Conservation (phyloP, 2,113 vertebrate genomes). For the Centropus unirufus region DNA sequence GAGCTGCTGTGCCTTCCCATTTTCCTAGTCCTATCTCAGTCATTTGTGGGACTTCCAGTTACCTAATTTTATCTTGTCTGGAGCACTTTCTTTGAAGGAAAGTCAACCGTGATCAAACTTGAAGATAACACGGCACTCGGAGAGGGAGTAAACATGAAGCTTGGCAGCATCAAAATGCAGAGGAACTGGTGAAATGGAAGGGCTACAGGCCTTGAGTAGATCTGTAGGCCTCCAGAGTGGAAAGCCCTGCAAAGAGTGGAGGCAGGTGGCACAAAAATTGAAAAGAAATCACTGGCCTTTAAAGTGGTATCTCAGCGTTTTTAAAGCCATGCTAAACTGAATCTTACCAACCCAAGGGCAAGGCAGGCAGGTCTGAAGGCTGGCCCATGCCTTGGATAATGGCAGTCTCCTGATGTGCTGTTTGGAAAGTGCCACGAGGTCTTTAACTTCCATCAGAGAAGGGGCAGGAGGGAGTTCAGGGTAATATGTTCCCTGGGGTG, state of each 20-base stretch:
- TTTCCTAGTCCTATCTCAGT: background rate
- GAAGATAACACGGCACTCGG: background rate
- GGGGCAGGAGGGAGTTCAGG: background rate
- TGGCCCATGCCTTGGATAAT: background rate
- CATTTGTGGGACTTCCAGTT: background rate
- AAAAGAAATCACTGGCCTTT: background rate
- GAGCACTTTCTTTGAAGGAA: background rate
- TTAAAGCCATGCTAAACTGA: background rate
- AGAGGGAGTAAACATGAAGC: background rate
- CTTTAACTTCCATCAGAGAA: slow-evolving; percentile 36
- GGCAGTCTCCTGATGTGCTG: background rate
- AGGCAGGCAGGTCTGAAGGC: background rate
- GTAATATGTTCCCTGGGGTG: background rate
- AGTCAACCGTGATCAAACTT: background rate
- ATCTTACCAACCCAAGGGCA: background rate
- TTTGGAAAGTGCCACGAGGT: slow-evolving; percentile 26
- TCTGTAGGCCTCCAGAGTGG: background rate
- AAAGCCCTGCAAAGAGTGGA: background rate
- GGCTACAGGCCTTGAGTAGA: background rate
- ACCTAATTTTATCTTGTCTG: background rate
- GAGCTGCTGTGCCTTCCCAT: background rate
- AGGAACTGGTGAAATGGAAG: background rate
- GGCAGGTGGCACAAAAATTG: background rate
- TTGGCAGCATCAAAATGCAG: background rate
- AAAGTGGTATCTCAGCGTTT: background rate